phyloP scores from a whole-genome alignment of 2,888 invertebrate species.

The Hypena proboscidalis region DNA sequence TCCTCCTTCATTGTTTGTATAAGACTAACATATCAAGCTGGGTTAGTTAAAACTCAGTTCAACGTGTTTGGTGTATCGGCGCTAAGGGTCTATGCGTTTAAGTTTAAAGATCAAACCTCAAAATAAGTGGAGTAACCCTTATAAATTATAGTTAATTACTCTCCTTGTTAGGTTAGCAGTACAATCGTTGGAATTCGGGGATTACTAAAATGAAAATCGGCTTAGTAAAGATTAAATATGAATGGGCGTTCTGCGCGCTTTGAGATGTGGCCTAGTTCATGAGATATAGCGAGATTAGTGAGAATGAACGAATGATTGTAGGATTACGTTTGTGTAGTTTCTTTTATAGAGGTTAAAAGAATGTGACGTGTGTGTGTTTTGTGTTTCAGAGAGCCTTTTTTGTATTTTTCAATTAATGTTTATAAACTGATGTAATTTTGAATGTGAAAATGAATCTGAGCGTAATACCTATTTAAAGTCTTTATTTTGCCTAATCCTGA shows the following conservation, averaged over 20 bases:
- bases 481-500: too few relatives aligned
- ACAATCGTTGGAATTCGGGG: constrained; percentile 54
- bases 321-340: constrained; percentile 8
- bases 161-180: constrained; percentile 48
- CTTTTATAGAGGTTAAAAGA: constrained; percentile 1
- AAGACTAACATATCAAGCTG: too few relatives aligned
- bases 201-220: constrained; percentile 68
- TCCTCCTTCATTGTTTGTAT: too few relatives aligned
- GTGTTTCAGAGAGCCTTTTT: too few relatives aligned
- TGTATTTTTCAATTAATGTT: too few relatives aligned
- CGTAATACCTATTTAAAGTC: too few relatives aligned
- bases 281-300: constrained; percentile 25
- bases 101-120: constrained; percentile 39
- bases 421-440: too few relatives aligned
- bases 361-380: too few relatives aligned
- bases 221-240: constrained; percentile 65
- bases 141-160: constrained; percentile 60
- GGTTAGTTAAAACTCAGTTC: too few relatives aligned
- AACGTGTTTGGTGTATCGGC: too few relatives aligned
- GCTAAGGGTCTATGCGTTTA: constrained; percentile 26
- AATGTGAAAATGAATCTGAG: too few relatives aligned
- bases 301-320: constrained; percentile 7
- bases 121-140: constrained; percentile 45
- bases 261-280: constrained; percentile 14
- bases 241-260: constrained; percentile 49